phyloP scores from a whole-genome alignment of 2,888 invertebrate genomes.

The Yponomeuta cagnagella region DNA sequence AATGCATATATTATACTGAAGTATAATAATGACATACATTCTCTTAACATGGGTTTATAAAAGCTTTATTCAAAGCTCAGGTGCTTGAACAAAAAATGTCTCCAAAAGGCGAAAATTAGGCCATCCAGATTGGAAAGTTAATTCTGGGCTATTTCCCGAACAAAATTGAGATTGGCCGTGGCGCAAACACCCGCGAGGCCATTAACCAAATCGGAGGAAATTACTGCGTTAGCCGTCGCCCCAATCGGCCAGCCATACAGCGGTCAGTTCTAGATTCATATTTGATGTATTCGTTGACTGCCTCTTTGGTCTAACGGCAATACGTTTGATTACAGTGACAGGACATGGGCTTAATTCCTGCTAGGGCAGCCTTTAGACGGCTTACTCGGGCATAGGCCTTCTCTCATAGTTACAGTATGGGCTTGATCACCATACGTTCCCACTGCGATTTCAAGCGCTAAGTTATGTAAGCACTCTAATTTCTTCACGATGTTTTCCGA shows the following conservation, averaged over 20 bases:
- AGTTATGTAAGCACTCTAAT: not conserved
- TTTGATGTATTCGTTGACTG: not conserved
- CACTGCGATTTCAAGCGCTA: not conserved
- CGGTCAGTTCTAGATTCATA: not conserved
- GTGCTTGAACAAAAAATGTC: not conserved
- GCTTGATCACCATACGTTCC: not conserved
- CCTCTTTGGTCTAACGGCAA: too few species aligned
- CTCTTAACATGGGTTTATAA: too few species aligned
- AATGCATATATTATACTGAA: too few species aligned
- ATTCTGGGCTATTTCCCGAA: constrained; percentile 13
- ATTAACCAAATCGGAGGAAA: constrained; percentile 12
- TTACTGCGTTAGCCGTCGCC: constrained; percentile 1
- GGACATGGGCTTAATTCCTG: not conserved
- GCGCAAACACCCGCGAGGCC: not conserved
- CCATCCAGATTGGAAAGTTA: constrained; percentile 7
- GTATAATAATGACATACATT: too few species aligned
- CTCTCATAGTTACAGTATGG: not conserved
- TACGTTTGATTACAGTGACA: too few species aligned
- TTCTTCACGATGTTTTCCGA: too few species aligned
- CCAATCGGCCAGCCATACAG: not conserved
- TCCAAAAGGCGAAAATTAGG: not conserved
- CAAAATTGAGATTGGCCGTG: constrained; percentile 7
- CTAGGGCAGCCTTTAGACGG: not conserved
- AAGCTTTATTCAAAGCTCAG: too few species aligned
- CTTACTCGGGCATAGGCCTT: not conserved